These are phyloP conservation scores for Anoncus sp. DNA, from an alignment of 2,888 invertebrate genomes.

Conservation along the genomic window DNA sequence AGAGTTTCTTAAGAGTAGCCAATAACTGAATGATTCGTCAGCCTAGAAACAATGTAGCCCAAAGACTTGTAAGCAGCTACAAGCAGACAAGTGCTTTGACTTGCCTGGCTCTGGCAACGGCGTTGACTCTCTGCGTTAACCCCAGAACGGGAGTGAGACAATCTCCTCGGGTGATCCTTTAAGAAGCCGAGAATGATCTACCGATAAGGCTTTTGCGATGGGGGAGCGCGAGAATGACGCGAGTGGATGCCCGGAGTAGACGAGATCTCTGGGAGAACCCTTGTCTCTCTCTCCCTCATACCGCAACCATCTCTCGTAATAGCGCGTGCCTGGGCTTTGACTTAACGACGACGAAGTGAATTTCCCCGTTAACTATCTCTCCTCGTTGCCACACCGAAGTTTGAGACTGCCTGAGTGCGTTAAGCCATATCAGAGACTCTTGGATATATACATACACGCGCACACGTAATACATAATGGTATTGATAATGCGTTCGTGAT, in stretches of 20 bases:
- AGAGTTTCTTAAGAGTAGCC: neutral
- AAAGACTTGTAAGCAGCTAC: slow-evolving; percentile 10
- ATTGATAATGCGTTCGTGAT: slow-evolving; percentile 38
- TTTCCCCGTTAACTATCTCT: slow-evolving; percentile 41
- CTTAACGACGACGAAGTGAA: slow-evolving; percentile 55
- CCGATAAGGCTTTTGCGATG: slow-evolving; percentile 26
- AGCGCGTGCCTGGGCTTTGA: slow-evolving; percentile 36
- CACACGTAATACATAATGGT: slow-evolving; percentile 1
- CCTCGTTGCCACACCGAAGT: slow-evolving; percentile 28
- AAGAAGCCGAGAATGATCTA: slow-evolving; percentile 36
- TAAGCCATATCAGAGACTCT: slow-evolving; percentile 23
- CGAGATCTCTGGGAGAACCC: slow-evolving; percentile 1
- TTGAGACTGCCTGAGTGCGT: slow-evolving; percentile 25
- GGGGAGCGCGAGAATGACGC: neutral
- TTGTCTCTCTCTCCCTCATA: too few species aligned
- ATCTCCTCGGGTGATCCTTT: slow-evolving; percentile 25
- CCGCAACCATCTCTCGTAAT: slow-evolving; percentile 38
- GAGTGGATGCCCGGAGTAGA: slow-evolving; percentile 1
- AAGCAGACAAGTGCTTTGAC: slow-evolving; percentile 15
- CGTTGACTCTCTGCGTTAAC: slow-evolving; percentile 9
- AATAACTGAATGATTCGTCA: slow-evolving; percentile 14
- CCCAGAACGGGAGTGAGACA: slow-evolving; percentile 7
- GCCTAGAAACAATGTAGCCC: neutral
- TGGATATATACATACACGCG: slow-evolving; percentile 4
- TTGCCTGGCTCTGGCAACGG: slow-evolving; percentile 1